Evolutionary conservation across 2,113 vertebrate species (phyloP), one percentile per base, ranked within the genome.

Genomic region (Numida meleagris): DNA sequence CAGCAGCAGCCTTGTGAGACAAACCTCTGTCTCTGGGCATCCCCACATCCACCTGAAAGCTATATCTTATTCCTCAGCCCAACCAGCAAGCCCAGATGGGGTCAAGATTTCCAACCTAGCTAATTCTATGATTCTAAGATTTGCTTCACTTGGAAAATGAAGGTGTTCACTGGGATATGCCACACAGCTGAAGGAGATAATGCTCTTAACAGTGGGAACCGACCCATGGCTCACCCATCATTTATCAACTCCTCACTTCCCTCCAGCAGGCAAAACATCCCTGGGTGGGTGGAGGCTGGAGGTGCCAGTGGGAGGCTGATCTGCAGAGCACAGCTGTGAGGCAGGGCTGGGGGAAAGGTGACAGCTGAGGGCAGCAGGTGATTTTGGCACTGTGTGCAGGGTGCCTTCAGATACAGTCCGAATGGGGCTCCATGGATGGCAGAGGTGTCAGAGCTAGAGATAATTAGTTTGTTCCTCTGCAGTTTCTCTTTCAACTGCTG

Each of bases 341-440:
- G 48, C n/a, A 29, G 75, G 53, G 58, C n/a, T 63, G 24, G 42
- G 68, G 18, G 14, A 67, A 65, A 71, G 11, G 33, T 14, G 73
- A 90, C 58, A 66, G 48, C 33, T 45, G 62, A 27, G 79, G 21
- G 59, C 45, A 87, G 76, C 48, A 57, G 58, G 20, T 1, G 9
- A 13, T 58, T 53, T 61, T 70, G 83, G 80, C 80, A 36, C 53
- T 61, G 72, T 40, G 55, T 34, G 57, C 24, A 15, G 36, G 17
- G 4, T 59, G 59, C 7, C 33, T 71, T 59, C 0, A 4, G 36
- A 55, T 51, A 34, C 77, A 92, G 62, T 74, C n/a, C 0, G 0
- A 74, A 50, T 23, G 21, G 73, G 29, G 74, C 88, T 93, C 51
- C 68, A 27, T 45, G 86, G 36, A 46, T 5, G 27, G 66, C 19